Percentiles rank a stretch among this genome's conserved stretches.
Evolutionary conservation across 2,797 vertebrate species (phyloP).

Genomic region (Rhadinocentrus ornatus): DNA sequence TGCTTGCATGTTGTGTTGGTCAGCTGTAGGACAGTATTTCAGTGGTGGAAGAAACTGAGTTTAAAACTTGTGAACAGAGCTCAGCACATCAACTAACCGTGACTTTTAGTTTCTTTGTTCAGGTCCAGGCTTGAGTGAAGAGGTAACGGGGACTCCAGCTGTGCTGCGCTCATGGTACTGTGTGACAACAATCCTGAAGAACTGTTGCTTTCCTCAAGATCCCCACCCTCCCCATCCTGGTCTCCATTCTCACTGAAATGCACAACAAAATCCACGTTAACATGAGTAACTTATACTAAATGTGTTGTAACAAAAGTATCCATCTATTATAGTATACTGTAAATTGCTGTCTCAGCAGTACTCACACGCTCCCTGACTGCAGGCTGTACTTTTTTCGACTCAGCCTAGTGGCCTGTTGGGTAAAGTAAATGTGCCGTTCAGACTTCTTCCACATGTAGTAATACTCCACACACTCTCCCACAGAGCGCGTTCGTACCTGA

Average conservation of each 20-base stretch:
- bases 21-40: neutral
- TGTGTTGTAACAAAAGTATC: fast-evolving
- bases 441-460: constrained; percentile 99
- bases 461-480: constrained; percentile 96
- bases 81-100: neutral
- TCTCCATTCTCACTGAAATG: constrained; percentile 87
- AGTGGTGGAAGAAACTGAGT: neutral
- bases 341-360: neutral
- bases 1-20: neutral
- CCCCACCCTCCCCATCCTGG: constrained; percentile 87
- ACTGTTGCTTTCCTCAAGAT: constrained; percentile 82
- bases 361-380: constrained; percentile 88
- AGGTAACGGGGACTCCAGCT: constrained; percentile 77
- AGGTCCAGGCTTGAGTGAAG: constrained; percentile 76
- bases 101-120: constrained; percentile 82
- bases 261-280: constrained; percentile 21
- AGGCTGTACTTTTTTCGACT: constrained; percentile 91
- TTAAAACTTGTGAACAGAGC: neutral
- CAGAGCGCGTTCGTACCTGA: constrained; percentile 94
- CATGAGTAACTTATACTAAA: neutral
- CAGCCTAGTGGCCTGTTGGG: constrained; percentile 90
- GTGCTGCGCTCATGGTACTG: constrained; percentile 70
- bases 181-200: constrained; percentile 77
- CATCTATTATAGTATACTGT: no score
- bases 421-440: constrained; percentile 91